Percentiles rank a stretch among this genome's conserved stretches.
Evolutionary conservation across 2,888 invertebrate species (phyloP).

Genomic region (Tanytarsus gracilentus): DNA sequence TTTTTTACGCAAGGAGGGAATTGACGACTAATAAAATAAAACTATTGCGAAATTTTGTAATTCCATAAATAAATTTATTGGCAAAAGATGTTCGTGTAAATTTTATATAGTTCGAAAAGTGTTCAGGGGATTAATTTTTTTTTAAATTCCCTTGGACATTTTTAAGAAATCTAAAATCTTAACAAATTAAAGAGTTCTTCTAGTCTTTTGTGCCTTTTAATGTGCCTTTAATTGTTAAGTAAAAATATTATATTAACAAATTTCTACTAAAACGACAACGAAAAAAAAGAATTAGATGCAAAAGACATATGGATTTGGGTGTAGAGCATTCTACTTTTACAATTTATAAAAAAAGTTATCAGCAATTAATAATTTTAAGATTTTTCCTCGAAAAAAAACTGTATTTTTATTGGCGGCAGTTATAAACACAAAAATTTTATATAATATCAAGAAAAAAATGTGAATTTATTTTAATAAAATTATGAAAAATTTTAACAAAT

Average conservation of each 20-base stretch:
- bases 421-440: too few relatives aligned
- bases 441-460: too few relatives aligned
- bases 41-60: too few relatives aligned
- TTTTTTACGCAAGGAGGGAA: too few relatives aligned
- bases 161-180: neutral
- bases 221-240: neutral
- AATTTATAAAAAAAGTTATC: neutral
- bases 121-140: too few relatives aligned
- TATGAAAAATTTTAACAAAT: neutral
- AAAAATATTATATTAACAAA: too few relatives aligned
- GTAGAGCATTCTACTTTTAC: neutral
- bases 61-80: too few relatives aligned
- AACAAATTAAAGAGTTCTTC: neutral
- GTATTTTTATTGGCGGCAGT: neutral
- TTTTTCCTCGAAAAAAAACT: neutral
- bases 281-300: neutral
- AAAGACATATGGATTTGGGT: neutral
- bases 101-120: too few relatives aligned
- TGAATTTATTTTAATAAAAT: neutral
- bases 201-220: slow-evolving; percentile 14
- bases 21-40: too few relatives aligned
- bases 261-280: too few relatives aligned
- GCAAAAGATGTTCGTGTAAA: too few relatives aligned
- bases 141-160: neutral
- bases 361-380: neutral